Percentiles rank a stretch among this genome's conserved stretches.
Evolutionary conservation across 2,888 invertebrate genomes (phyloP).

Genomic region (Villa cingulata): DNA sequence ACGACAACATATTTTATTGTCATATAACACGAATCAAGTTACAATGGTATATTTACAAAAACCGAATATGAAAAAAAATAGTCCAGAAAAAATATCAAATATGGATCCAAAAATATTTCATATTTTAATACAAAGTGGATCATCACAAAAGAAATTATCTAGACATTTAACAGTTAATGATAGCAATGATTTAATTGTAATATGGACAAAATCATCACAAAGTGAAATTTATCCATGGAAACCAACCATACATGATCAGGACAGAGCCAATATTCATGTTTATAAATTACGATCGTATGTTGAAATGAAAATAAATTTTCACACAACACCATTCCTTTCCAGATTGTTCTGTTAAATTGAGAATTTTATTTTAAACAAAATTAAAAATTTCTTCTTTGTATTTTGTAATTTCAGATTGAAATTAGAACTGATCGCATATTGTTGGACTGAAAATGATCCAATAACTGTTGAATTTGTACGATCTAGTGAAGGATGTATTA

Average conservation of each 20-base stretch:
- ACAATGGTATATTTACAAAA: conserved; percentile 53
- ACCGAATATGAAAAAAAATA: conserved; percentile 39
- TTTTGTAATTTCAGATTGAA: conserved; percentile 48
- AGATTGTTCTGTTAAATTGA: conserved; percentile 2
- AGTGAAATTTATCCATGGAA: conserved; percentile 91
- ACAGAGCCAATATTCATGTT: conserved; percentile 77
- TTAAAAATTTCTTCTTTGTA: conserved; percentile 14
- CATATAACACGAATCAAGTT: conserved; percentile 54
- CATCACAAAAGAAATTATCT: conserved; percentile 28
- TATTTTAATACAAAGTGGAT: conserved; percentile 34
- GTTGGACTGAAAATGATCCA: conserved; percentile 79
- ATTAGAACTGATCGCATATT: conserved; percentile 62
- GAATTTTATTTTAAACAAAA: conserved; percentile 10
- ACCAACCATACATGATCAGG: conserved; percentile 67
- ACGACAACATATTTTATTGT: conserved; percentile 51
- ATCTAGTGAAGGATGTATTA: conserved; percentile 48
- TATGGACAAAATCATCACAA: conserved; percentile 74
- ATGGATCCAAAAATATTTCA: conserved; percentile 51
- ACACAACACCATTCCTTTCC: no score
- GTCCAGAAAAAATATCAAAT: conserved; percentile 48
- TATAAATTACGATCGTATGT: conserved; percentile 57
- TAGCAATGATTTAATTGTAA: conserved; percentile 43
- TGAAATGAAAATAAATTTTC: conserved; percentile 5
- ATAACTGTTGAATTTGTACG: conserved; percentile 66
- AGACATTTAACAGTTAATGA: conserved; percentile 32